Percentiles rank a stretch among this genome's conserved stretches.
Conservation (phyloP, 2,113 vertebrate species). For the Dromiciops gliroides region DNA sequence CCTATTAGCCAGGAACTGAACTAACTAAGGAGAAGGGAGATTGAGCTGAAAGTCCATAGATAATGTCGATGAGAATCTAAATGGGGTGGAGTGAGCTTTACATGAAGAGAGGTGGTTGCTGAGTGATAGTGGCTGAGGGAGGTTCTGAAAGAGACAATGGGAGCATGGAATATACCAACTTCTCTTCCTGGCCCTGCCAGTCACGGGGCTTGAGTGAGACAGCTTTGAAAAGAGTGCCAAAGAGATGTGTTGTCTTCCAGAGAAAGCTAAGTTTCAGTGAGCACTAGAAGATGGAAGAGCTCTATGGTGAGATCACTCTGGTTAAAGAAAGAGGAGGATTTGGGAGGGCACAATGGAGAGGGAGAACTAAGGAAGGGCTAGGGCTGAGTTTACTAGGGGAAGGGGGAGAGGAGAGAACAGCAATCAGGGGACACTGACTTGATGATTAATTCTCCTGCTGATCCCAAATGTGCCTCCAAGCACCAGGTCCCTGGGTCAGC, state of each 20-base stretch:
- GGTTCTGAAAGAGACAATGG: not conserved
- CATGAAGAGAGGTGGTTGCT: not conserved
- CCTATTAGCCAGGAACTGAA: not conserved
- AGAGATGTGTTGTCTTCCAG: not conserved
- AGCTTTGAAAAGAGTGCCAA: not conserved
- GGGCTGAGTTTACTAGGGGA: not conserved
- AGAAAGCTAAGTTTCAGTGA: not conserved
- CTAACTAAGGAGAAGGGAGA: not conserved
- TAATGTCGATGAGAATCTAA: not conserved
- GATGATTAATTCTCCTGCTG: not conserved
- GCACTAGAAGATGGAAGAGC: not conserved
- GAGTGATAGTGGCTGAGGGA: not conserved
- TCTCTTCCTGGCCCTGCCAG: not conserved
- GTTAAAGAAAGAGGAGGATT: not conserved
- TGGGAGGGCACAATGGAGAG: not conserved
- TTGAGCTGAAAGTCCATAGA: not conserved
- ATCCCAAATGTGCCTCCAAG: not conserved
- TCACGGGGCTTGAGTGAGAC: not conserved
- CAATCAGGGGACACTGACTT: not conserved
- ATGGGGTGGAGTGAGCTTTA: not conserved
- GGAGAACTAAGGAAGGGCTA: not conserved
- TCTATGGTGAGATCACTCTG: not conserved
- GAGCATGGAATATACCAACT: not conserved
- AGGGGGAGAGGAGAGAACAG: not conserved
- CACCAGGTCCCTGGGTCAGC: not conserved